phyloP scores from a whole-genome alignment of 2,797 vertebrate species.

The Dromococcyx pavoninus region DNA sequence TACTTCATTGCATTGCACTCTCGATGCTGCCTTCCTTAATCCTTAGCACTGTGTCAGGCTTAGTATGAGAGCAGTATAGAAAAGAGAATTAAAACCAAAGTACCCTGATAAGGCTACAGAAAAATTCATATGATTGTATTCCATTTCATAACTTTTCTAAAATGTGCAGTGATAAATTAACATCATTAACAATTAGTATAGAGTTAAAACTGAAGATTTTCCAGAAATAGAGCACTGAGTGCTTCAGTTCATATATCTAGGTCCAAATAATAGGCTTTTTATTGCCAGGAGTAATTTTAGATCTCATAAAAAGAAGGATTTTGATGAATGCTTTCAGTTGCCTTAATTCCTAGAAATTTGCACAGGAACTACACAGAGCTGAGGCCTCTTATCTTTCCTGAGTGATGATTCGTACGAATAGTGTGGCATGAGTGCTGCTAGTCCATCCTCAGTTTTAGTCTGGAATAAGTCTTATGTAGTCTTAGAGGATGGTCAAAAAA shows the following conservation, averaged over 20 bases:
- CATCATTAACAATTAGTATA: neutral
- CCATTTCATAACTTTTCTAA: neutral
- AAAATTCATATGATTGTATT: rapidly evolving
- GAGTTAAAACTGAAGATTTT: neutral
- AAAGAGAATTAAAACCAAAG: neutral
- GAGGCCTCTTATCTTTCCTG: neutral
- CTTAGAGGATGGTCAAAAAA: neutral
- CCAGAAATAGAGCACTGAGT: neutral
- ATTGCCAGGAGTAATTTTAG: neutral
- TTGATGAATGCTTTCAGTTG: neutral
- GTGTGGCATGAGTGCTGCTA: neutral
- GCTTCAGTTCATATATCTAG: neutral
- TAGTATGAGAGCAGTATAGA: neutral
- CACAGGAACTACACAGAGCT: neutral
- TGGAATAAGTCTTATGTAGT: rapidly evolving
- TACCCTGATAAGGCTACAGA: neutral
- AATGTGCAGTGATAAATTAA: neutral
- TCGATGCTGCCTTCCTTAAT: neutral
- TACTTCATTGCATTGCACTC: neutral
- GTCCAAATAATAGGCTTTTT: neutral
- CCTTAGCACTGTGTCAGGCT: neutral
- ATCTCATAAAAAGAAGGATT: neutral
- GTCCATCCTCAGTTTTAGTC: neutral
- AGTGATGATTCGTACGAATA: neutral
- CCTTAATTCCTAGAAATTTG: neutral